A percentile compares a stretch with the other conserved stretches of the same genome.
These are phyloP conservation scores for Scytalopus superciliaris DNA, from an alignment of 2,113 vertebrate genomes.

Conservation along the genomic window DNA sequence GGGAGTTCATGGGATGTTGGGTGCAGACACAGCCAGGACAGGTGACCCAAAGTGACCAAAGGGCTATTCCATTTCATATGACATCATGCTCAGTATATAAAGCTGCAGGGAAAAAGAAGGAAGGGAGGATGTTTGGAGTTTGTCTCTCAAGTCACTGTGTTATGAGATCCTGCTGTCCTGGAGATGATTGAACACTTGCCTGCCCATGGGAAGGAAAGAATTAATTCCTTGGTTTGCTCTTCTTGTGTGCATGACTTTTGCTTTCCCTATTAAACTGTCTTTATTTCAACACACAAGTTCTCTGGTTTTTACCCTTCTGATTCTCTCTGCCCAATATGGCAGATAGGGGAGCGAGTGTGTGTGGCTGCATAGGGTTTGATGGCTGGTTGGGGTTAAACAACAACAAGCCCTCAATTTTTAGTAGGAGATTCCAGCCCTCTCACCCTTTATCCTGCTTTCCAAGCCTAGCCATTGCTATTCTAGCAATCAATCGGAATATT, in stretches of 20 bases:
- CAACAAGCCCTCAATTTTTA: not conserved
- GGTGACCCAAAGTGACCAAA: too few species aligned
- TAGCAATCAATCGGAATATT: not conserved
- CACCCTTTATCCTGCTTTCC: not conserved
- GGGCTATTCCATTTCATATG: too few species aligned
- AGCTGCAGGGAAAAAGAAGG: too few species aligned
- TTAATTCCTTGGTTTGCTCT: not conserved
- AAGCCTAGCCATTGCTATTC: not conserved
- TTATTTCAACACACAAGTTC: not conserved
- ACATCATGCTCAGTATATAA: too few species aligned
- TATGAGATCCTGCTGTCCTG: too few species aligned
- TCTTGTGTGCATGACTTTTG: not conserved
- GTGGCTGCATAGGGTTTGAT: not conserved
- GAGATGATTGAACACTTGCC: too few species aligned
- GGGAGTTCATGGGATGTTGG: too few species aligned
- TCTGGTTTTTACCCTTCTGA: not conserved
- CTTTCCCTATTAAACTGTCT: not conserved
- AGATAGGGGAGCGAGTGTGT: too few species aligned
- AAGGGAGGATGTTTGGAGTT: too few species aligned
- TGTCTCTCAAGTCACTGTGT: too few species aligned
- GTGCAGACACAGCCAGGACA: too few species aligned
- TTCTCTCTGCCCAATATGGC: not conserved
- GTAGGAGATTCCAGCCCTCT: not conserved
- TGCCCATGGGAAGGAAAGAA: too few species aligned
- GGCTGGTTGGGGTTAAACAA: not conserved